These are phyloP conservation scores for Zaprionus tsacasi DNA, from an alignment of 1,140 invertebrate genomes.

Conservation along the genomic window DNA sequence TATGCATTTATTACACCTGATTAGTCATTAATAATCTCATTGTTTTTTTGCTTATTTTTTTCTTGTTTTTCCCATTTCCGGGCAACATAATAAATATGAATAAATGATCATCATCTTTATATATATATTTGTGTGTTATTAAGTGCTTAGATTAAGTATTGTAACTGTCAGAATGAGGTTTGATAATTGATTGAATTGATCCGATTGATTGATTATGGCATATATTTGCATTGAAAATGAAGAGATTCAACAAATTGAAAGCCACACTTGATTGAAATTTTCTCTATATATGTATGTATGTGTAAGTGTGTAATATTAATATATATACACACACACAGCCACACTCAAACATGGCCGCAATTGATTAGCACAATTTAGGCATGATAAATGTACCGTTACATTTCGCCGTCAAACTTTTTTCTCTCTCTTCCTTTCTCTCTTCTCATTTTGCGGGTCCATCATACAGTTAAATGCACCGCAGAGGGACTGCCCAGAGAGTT, in stretches of 20 bases:
- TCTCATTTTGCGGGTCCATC: conserved; percentile 29
- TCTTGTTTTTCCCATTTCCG: no score
- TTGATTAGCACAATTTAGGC: conserved; percentile 69
- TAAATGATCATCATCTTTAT: no score
- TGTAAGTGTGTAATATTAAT: conserved; percentile 1
- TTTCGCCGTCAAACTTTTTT: conserved; percentile 25
- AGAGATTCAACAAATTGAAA: conserved; percentile 27
- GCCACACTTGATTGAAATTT: conserved; percentile 20
- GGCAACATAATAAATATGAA: no score
- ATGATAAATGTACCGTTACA: conserved; percentile 60
- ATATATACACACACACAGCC: neutral
- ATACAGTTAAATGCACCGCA: conserved; percentile 39
- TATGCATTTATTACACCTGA: no score
- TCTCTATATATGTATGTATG: neutral
- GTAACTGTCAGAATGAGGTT: conserved; percentile 3
- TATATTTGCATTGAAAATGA: conserved; percentile 21
- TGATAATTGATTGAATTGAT: conserved; percentile 12
- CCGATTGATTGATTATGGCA: conserved; percentile 29
- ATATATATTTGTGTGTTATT: neutral
- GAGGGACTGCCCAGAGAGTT: conserved; percentile 1
- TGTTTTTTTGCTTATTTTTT: no score
- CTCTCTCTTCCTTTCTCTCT: neutral
- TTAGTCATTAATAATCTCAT: no score
- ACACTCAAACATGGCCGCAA: conserved; percentile 38
- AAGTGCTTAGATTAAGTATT: neutral